Evolutionary conservation across 2,888 invertebrate species (phyloP).

Genomic region (Pterobdella sp.): DNA sequence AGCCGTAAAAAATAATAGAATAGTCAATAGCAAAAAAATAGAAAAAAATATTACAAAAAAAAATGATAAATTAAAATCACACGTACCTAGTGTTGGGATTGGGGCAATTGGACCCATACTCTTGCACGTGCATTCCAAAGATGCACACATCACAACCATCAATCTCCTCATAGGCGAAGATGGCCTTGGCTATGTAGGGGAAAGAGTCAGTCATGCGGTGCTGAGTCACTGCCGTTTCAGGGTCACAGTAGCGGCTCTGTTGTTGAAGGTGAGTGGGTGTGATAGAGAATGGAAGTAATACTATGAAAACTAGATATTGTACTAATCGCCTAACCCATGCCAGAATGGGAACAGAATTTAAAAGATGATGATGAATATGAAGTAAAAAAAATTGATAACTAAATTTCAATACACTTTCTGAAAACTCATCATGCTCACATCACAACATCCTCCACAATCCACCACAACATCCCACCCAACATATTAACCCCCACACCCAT

Average conservation of each 20-base stretch:
- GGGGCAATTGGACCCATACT: constrained; percentile 94
- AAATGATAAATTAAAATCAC: neutral
- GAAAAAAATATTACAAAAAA: neutral
- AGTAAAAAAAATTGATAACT: too few relatives aligned
- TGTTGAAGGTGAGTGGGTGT: too few relatives aligned
- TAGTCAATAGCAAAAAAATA: neutral
- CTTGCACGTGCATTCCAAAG: constrained; percentile 99
- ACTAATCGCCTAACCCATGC: too few relatives aligned
- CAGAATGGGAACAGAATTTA: too few relatives aligned
- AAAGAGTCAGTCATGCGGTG: constrained; percentile 71
- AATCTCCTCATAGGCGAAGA: constrained; percentile 98
- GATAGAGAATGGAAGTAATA: too few relatives aligned
- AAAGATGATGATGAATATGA: too few relatives aligned
- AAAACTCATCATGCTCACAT: too few relatives aligned
- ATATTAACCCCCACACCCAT: neutral
- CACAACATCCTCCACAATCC: too few relatives aligned
- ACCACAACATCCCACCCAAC: neutral
- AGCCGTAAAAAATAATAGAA: neutral
- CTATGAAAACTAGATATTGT: too few relatives aligned
- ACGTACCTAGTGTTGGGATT: constrained; percentile 72
- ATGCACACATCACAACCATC: constrained; percentile 98
- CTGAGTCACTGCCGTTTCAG: constrained; percentile 9
- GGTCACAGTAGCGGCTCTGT: constrained; percentile 11
- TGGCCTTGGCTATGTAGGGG: constrained; percentile 93
- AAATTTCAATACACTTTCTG: too few relatives aligned